Base-by-base conservation (phyloP, 2,797 vertebrate genomes). In the Pterois miles region DNA sequence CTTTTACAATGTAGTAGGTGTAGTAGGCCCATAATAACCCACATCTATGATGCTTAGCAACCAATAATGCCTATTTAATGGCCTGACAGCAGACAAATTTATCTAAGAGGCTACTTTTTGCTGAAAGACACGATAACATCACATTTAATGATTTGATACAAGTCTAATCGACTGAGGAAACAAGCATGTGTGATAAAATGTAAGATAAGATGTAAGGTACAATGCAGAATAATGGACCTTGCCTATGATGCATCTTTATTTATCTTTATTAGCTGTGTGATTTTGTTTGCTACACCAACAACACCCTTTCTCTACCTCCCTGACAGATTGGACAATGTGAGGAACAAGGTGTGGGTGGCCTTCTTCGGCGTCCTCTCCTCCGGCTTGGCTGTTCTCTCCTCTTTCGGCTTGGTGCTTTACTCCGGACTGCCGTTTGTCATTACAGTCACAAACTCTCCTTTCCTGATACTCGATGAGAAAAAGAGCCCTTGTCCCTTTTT, bases 381-480 rank as follows among this genome's bases (percentile, higher is more conserved):
- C 0, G 94, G 94, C n/a, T 86, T 97, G 86, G 93, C 96, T 20
- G 94, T 97, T 6, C 12, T 96, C 46, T 96, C 94, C 34, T 90
- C 95, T 25, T 96, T 97, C 75, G 96, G 96, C 63, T 66, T 97
- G 68, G 70, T 97, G 90, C 88, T 97, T 33, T 94, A 92, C 80
- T 89, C 94, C 14, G 94, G 95, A 25, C 91, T 95, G 2, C 95
- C 96, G 0, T 97, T 97, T 87, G 94, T 95, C 38, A 90, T 94
- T 58, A 96, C 96, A 20, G 95, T 96, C 38, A 86, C 93, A 59
- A 96, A 95, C 7, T 92, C 96, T 31, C 95, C 95, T 0, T 97
- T 97, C 91, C 93, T 97, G 63, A 96, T 97, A 87, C 94, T 97
- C 5, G 96, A 95, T 97, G 89, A 40, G 96, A 63, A n/a, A 64